These are phyloP conservation scores for Agrilus biguttatus DNA, from an alignment of 2,888 invertebrate genomes.

Conservation along the genomic window DNA sequence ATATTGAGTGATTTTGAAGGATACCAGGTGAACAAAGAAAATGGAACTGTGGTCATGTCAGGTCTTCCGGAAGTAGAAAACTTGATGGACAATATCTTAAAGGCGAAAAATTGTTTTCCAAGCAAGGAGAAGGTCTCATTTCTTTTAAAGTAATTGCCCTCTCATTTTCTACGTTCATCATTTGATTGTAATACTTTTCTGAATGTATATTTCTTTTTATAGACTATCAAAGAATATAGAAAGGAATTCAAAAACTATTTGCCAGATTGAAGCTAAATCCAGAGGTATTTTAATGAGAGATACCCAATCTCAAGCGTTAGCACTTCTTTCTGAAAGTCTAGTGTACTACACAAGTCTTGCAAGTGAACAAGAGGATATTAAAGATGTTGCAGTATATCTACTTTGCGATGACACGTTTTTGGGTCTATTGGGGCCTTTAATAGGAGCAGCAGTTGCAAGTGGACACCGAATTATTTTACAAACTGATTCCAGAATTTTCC, in stretches of 20 bases:
- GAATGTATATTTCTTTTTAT: constrained; percentile 6
- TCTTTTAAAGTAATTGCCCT: too few species aligned
- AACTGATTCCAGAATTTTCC: constrained; percentile 28
- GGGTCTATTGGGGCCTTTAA: constrained; percentile 31
- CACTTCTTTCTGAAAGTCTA: constrained; percentile 32
- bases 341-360: constrained; percentile 38
- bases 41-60: too few species aligned
- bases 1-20: too few species aligned
- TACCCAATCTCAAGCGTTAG: constrained; percentile 29
- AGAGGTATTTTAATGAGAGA: constrained; percentile 32
- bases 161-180: too few species aligned
- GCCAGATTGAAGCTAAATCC: constrained; percentile 32
- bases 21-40: too few species aligned
- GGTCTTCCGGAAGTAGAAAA: too few species aligned
- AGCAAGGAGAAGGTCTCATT: too few species aligned
- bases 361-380: constrained; percentile 24
- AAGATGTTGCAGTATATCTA: constrained; percentile 28
- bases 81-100: too few species aligned
- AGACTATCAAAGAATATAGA: constrained; percentile 36
- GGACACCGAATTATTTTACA: constrained; percentile 35
- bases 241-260: constrained; percentile 31
- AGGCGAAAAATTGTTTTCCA: too few species aligned
- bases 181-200: too few species aligned
- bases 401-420: constrained; percentile 33
- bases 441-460: constrained; percentile 35